phyloP scores from a whole-genome alignment of 1,140 invertebrate genomes.

The Drosophila bipectinata region DNA sequence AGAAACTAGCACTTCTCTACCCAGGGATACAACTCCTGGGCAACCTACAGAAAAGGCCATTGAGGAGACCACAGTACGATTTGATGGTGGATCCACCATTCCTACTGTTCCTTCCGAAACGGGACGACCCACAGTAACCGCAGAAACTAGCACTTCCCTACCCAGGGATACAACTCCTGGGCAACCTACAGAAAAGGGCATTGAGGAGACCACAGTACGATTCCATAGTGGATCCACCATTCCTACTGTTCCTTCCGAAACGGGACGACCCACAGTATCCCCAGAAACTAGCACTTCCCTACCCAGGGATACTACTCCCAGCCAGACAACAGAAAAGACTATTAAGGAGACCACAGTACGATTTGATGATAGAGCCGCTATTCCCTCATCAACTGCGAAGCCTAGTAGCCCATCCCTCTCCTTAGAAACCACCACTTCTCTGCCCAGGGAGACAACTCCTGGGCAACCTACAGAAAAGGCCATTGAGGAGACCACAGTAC shows the following conservation, averaged over 20 bases:
- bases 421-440: neutral
- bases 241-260: neutral
- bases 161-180: neutral
- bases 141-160: neutral
- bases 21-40: too few species aligned
- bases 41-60: too few species aligned
- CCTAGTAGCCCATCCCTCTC: too few species aligned
- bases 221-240: neutral
- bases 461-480: neutral
- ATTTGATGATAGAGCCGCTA: neutral
- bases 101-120: neutral
- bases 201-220: neutral
- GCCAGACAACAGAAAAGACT: neutral
- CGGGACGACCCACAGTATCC: neutral
- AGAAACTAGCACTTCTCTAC: too few species aligned
- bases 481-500: neutral
- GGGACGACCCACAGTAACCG: neutral
- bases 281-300: neutral
- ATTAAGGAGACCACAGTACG: neutral
- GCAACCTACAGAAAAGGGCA: neutral
- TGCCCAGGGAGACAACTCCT: neutral
- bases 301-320: neutral
- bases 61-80: neutral
- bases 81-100: neutral
- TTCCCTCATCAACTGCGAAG: too few species aligned